Percentiles rank a stretch among this genome's conserved stretches.
phyloP scores from a whole-genome alignment of 2,888 invertebrate species.

The Amiota communis region DNA sequence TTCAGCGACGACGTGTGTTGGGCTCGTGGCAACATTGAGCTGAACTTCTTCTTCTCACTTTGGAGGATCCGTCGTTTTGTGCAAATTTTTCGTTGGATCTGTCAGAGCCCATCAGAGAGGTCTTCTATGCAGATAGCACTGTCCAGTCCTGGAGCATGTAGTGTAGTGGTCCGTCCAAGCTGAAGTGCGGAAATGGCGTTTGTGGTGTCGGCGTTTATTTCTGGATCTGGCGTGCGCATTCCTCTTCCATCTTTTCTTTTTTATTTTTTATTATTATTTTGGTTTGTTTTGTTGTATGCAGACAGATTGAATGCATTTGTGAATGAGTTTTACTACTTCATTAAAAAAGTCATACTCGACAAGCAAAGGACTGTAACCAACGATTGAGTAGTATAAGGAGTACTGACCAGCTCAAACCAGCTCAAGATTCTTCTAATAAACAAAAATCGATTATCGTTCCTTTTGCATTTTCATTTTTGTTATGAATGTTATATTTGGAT shows the following conservation, averaged over 20 bases:
- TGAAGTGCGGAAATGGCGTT: background rate
- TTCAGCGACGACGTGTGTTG: slow-evolving; percentile 66
- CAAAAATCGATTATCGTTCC: slow-evolving; percentile 73
- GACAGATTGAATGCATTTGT: slow-evolving; percentile 68
- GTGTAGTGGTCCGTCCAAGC: no score
- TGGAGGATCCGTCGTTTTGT: slow-evolving; percentile 16
- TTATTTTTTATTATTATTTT: no score
- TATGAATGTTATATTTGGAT: slow-evolving; percentile 64
- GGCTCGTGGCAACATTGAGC: slow-evolving; percentile 64
- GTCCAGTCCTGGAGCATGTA: no score
- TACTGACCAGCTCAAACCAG: slow-evolving; percentile 33
- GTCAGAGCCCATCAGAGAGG: background rate
- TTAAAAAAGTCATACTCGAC: slow-evolving; percentile 60
- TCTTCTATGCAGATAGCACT: background rate
- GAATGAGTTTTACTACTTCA: slow-evolving; percentile 74
- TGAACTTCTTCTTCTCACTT: slow-evolving; percentile 31
- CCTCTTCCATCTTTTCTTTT: slow-evolving; percentile 15
- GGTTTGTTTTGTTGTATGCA: slow-evolving; percentile 33
- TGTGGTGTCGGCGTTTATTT: slow-evolving; percentile 15
- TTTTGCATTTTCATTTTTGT: slow-evolving; percentile 63
- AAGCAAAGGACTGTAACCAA: slow-evolving; percentile 29
- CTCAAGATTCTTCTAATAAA: slow-evolving; percentile 65
- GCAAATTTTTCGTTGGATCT: slow-evolving; percentile 10
- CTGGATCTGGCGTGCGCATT: slow-evolving; percentile 36
- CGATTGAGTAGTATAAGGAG: slow-evolving; percentile 30